A percentile compares a stretch with the other conserved stretches of the same genome.
phyloP scores from a whole-genome alignment of 1,140 invertebrate genomes.

The Lycorma delicatula region DNA sequence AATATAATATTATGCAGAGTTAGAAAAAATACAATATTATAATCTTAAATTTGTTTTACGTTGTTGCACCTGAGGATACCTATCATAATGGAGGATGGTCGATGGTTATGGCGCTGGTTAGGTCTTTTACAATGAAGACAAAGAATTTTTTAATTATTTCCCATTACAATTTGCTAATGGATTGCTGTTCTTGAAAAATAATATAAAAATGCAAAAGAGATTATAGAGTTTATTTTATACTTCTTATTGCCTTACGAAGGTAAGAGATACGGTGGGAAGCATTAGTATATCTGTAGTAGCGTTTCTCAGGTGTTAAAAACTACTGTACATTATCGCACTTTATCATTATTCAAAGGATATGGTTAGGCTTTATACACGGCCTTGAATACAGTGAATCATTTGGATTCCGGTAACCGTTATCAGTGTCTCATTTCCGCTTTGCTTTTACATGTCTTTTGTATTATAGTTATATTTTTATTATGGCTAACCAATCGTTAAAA shows the following conservation, averaged over 20 bases:
- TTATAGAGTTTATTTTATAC: neutral
- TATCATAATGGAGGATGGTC: neutral
- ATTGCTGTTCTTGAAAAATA: neutral
- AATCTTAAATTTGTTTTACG: neutral
- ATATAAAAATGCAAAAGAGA: neutral
- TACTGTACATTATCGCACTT: too few relatives aligned
- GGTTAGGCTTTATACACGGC: too few relatives aligned
- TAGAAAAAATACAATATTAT: too few relatives aligned
- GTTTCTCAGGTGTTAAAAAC: too few relatives aligned
- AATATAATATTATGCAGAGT: too few relatives aligned
- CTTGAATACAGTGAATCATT: too few relatives aligned
- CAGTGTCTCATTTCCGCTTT: too few relatives aligned
- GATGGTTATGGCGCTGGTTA: constrained; percentile 1
- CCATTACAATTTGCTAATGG: neutral
- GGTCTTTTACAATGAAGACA: neutral
- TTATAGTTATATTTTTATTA: too few relatives aligned
- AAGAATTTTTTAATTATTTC: constrained; percentile 2
- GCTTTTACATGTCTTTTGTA: too few relatives aligned
- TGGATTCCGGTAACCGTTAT: too few relatives aligned
- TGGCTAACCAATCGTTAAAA: too few relatives aligned
- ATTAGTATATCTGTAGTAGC: neutral
- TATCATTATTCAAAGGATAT: too few relatives aligned
- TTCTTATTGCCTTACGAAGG: neutral
- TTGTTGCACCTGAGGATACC: neutral
- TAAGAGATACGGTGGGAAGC: neutral